Percentiles rank a stretch among this genome's conserved stretches.
Evolutionary conservation across 2,113 vertebrate species (phyloP).

Genomic region (Leuciscus idus): DNA sequence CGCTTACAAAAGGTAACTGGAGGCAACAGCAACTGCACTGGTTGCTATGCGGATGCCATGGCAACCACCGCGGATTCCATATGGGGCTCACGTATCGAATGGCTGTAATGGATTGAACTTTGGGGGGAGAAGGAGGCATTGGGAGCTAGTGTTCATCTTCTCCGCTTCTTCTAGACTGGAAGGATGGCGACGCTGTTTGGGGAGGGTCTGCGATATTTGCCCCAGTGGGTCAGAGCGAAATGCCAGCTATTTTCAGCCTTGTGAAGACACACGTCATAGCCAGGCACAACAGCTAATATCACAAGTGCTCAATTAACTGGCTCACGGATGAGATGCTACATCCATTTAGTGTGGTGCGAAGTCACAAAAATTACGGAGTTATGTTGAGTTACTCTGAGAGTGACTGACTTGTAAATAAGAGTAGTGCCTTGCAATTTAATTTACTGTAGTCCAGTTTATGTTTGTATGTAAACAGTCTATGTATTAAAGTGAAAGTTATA

Average conservation of each 20-base stretch:
- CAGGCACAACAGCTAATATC: slow-evolving; percentile 37
- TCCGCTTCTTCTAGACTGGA: slow-evolving; percentile 6
- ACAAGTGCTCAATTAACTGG: slow-evolving; percentile 47
- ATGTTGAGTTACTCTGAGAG: neutral
- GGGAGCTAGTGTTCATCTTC: slow-evolving; percentile 32
- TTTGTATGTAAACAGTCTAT: neutral
- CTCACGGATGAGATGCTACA: slow-evolving; percentile 16
- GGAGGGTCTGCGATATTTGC: neutral
- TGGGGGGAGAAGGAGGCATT: slow-evolving; percentile 26
- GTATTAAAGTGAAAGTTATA: too few relatives aligned
- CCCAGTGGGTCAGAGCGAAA: slow-evolving; percentile 48
- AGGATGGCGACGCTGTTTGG: neutral
- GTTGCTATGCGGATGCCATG: slow-evolving; percentile 64
- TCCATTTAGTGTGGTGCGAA: slow-evolving; percentile 42
- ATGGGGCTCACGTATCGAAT: slow-evolving; percentile 51
- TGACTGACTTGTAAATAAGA: neutral
- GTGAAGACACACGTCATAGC: slow-evolving; percentile 40
- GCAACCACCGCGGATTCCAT: slow-evolving; percentile 54
- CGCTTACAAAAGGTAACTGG: slow-evolving; percentile 56
- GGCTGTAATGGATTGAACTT: slow-evolving; percentile 58
- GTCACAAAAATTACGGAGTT: neutral
- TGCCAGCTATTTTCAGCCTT: slow-evolving; percentile 51
- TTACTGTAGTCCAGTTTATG: neutral
- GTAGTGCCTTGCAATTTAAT: neutral
- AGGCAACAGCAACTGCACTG: slow-evolving; percentile 45